Conservation (phyloP, 2,888 invertebrate species). For the Leucophenga maculata region DNA sequence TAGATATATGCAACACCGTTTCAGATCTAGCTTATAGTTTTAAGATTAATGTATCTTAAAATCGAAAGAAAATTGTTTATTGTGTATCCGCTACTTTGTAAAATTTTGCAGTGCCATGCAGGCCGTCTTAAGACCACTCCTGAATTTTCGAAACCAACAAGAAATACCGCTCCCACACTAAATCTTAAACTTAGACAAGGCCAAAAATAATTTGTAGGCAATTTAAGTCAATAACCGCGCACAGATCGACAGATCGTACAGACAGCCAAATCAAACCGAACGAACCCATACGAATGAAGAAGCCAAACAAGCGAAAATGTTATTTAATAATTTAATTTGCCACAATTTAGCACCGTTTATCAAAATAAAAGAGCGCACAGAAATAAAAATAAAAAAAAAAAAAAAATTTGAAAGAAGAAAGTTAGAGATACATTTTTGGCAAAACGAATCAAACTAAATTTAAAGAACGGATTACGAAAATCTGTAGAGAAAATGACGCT, state of each 20-base stretch:
- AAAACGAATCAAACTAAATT: not conserved
- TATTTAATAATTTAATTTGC: conserved; percentile 71
- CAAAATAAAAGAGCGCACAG: conserved; percentile 48
- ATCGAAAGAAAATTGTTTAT: conserved; percentile 2
- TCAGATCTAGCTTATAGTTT: too few relatives aligned
- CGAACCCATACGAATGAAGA: not conserved
- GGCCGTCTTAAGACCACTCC: not conserved
- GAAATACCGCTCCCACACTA: conserved; percentile 19
- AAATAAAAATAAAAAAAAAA: conserved; percentile 29
- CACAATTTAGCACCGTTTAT: conserved; percentile 71
- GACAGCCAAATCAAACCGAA: conserved; percentile 1
- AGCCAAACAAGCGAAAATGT: conserved; percentile 52
- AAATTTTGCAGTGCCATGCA: not conserved
- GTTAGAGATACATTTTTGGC: conserved; percentile 21
- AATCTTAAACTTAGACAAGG: conserved; percentile 61
- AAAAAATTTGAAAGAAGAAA: not conserved
- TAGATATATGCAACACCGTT: too few relatives aligned
- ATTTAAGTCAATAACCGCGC: conserved; percentile 47
- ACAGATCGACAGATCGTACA: conserved; percentile 36
- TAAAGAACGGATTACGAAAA: not conserved
- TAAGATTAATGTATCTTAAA: not conserved
- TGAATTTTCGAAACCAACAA: not conserved
- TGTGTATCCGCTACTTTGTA: too few relatives aligned
- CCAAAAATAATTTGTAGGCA: conserved; percentile 64
- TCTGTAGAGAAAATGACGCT: conserved; percentile 2